Evolutionary conservation across 1,140 invertebrate species (phyloP).

Genomic region (Atta cephalotes): DNA sequence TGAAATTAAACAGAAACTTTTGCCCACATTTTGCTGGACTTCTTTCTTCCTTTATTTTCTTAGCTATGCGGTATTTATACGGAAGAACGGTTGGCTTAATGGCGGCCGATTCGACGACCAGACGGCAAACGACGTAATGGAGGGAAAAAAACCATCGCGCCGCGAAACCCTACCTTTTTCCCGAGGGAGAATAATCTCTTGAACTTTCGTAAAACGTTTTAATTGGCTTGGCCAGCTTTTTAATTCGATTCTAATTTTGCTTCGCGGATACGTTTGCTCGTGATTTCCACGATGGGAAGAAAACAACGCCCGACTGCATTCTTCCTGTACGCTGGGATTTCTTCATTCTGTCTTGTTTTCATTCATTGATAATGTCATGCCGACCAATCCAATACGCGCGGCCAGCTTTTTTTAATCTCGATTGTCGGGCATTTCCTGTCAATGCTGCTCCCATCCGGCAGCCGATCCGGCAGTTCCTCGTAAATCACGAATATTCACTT

Average conservation of each 20-base stretch:
- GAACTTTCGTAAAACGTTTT: slow-evolving; percentile 83
- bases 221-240: slow-evolving; percentile 84
- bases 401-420: slow-evolving; percentile 1
- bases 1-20: slow-evolving; percentile 70
- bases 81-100: slow-evolving; percentile 83
- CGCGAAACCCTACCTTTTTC: slow-evolving; percentile 66
- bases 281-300: slow-evolving; percentile 34
- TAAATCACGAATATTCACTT: slow-evolving; percentile 61
- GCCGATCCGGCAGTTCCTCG: slow-evolving; percentile 24
- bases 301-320: background rate
- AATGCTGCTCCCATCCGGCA: slow-evolving; percentile 42
- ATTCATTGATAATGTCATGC: background rate
- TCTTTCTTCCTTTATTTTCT: slow-evolving; percentile 68
- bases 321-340: background rate
- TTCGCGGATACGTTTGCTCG: slow-evolving; percentile 64
- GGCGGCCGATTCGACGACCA: slow-evolving; percentile 80
- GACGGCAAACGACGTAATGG: slow-evolving; percentile 83
- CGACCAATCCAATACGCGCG: slow-evolving; percentile 18
- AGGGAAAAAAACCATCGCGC: slow-evolving; percentile 61
- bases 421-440: slow-evolving; percentile 65
- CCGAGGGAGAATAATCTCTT: slow-evolving; percentile 74
- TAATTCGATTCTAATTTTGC: slow-evolving; percentile 79
- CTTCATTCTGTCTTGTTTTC: slow-evolving; percentile 47
- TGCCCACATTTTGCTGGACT: slow-evolving; percentile 36
- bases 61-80: slow-evolving; percentile 81